Conservation (phyloP, 2,888 invertebrate genomes). For the Apamea monoglypha region DNA sequence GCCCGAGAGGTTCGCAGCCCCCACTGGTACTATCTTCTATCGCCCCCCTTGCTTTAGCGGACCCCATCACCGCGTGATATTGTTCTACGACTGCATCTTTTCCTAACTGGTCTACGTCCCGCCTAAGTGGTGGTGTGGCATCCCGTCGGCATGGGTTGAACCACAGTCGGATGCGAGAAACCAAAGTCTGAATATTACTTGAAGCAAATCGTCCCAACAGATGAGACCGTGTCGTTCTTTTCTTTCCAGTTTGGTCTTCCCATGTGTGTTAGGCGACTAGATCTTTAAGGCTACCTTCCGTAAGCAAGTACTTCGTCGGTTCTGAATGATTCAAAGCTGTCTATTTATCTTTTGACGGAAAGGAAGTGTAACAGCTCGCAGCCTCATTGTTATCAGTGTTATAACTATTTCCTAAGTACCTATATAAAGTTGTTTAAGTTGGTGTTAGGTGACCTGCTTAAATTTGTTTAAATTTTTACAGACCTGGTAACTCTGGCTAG, state of each 20-base stretch:
- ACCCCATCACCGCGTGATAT: not conserved
- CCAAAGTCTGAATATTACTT: not conserved
- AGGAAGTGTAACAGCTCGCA: not conserved
- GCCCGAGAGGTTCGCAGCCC: not conserved
- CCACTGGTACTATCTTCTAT: not conserved
- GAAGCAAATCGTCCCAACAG: not conserved
- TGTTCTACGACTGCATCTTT: not conserved
- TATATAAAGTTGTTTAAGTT: not conserved
- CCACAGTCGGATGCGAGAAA: not conserved
- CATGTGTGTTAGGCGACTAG: no score
- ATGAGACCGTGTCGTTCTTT: not conserved
- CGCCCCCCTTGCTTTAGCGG: not conserved
- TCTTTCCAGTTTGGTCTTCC: not conserved
- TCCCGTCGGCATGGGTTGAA: not conserved
- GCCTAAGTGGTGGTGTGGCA: not conserved
- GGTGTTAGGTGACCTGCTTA: not conserved
- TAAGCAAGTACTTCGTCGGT: not conserved
- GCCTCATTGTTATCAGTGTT: not conserved
- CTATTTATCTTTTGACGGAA: constrained; percentile 8
- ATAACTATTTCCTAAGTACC: no score
- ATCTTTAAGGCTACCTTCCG: not conserved
- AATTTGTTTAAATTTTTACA: not conserved
- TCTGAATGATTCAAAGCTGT: not conserved
- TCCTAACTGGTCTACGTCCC: not conserved
- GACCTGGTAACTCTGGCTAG: not conserved